Evolutionary conservation across 2,113 vertebrate species (phyloP), one percentile per base, ranked within the genome.

Genomic region (Phylloscopus trochiloides): DNA sequence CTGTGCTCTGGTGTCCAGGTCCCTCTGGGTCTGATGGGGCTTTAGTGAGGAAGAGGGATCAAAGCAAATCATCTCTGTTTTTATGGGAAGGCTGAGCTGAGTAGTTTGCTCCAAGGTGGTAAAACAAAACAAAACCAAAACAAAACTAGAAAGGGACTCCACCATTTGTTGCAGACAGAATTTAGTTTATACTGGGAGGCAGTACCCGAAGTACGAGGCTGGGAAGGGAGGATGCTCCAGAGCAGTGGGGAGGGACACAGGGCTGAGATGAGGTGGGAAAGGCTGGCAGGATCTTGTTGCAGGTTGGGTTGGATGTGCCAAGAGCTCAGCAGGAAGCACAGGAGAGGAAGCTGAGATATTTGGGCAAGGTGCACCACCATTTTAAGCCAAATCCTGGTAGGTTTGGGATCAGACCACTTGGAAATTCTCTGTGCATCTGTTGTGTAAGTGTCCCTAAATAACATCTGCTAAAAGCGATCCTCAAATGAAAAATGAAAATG

Each of bases 401-500:
- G 19, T 20, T 28, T 82, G 40, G 17, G 43, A 62, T 81, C 42
- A 34, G 38, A 31, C 6, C 34, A 55, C 52, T 76, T 43, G 51
- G 78, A 34, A 96, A 67, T 45, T 40, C 72, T 48, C 13, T 9
- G 5, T 40, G 63, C 18, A 6, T 78, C 67, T 32, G 15, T 43
- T 88, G n/a, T 63, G 4, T 70, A 85, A 74, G 38, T 2, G 1
- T 83, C 52, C 36, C 45, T 78, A 86, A 86, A 92, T 45, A 86
- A 83, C 74, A 61, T 47, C 82, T 92, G 55, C 79, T 88, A 71
- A 96, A 92, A 94, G 43, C 9, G 52, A 48, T n/a, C 40, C 54
- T 84, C 62, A 74, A 70, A 81, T 88, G 79, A 83, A 86, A 96
- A 77, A 86, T 81, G 80, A 72, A 95, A 93, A 72, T 58, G 48